Base-by-base conservation (phyloP, 2,113 vertebrate species). In the Felis catus region DNA sequence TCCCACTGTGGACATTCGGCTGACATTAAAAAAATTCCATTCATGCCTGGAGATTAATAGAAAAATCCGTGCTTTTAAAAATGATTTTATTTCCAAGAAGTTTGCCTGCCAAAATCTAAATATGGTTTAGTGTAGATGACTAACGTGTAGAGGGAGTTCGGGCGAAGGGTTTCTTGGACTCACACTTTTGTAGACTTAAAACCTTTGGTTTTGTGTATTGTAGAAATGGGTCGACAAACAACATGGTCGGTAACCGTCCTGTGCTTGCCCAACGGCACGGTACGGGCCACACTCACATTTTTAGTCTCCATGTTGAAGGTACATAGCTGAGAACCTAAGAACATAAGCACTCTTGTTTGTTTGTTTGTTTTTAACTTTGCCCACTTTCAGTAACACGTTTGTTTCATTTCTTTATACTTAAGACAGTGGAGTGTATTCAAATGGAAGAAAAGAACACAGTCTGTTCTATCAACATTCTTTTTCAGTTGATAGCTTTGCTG, bases 91-190 rank as follows among this genome's bases (percentile, higher is more conserved):
- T 98, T 89, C 73, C 93, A 97, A 97, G 78, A 96, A 83, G 70
- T 98, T 98, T 98, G 95, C 96, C 91, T 98, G 90, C 96, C 97
- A 98, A 96, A 98, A 97, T 66, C 65, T 97, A 96, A 98, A 96
- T 92, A 96, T 97, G 80, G 97, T 80, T 85, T 88, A 93, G 53
- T 36, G 86, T 97, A 97, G 79, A 92, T 95, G 89, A 53, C n/a
- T 95, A 95, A 73, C 92, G 82, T 92, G 93, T 89, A 95, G 96
- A 97, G 93, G 33, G 89, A 96, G 81, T 91, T 91, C 73, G 94
- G 96, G 98, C 83, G 21, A 98, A 96, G 87, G 58, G 63, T 92
- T 98, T 98, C 78, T 98, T 94, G 97, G 91, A 96, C 65, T 91
- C 92, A 87, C 18, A 87, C 21, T 85, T 58, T 96, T 58, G 66